Conservation (phyloP, 1,140 invertebrate species). For the Drosophila ironensis region DNA sequence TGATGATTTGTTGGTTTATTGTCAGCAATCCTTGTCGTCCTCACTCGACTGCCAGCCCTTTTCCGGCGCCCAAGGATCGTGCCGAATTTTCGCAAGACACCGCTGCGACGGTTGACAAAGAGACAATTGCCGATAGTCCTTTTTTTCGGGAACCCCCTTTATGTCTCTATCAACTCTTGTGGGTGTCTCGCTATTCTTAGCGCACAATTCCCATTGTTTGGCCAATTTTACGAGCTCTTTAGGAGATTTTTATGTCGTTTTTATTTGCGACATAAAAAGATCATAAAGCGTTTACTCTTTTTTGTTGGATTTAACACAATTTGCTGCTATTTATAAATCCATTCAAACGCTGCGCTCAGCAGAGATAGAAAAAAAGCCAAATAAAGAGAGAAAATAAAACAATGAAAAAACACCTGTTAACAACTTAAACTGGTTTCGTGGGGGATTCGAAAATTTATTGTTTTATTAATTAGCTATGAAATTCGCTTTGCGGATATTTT, state of each 20-base stretch:
- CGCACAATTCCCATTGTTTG: conserved; percentile 30
- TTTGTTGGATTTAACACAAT: conserved; percentile 55
- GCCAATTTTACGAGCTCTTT: conserved; percentile 43
- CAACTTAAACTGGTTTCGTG: conserved; percentile 63
- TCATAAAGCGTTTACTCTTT: conserved; percentile 52
- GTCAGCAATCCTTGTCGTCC: conserved; percentile 38
- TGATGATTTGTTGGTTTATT: conserved; percentile 79
- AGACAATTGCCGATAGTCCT: conserved; percentile 43
- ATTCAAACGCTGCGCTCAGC: conserved; percentile 47
- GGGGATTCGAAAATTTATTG: conserved; percentile 35
- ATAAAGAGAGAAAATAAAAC: conserved; percentile 30
- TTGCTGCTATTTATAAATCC: conserved; percentile 65
- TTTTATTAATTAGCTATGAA: conserved; percentile 43
- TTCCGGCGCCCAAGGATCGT: conserved; percentile 49
- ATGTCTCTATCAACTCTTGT: conserved; percentile 51
- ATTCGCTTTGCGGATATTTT: conserved; percentile 17
- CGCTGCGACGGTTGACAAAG: conserved; percentile 48
- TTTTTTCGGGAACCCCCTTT: conserved; percentile 36
- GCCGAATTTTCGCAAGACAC: conserved; percentile 61
- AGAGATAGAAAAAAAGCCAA: conserved; percentile 1
- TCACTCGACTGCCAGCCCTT: conserved; percentile 15
- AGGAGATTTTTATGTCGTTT: conserved; percentile 43
- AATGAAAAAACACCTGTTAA: conserved; percentile 61
- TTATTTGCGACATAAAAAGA: conserved; percentile 56
- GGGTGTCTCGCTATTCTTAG: conserved; percentile 38